Evolutionary conservation across 2,888 invertebrate species (phyloP), one percentile per base, ranked within the genome.

Genomic region (Drosophila neonasuta): DNA sequence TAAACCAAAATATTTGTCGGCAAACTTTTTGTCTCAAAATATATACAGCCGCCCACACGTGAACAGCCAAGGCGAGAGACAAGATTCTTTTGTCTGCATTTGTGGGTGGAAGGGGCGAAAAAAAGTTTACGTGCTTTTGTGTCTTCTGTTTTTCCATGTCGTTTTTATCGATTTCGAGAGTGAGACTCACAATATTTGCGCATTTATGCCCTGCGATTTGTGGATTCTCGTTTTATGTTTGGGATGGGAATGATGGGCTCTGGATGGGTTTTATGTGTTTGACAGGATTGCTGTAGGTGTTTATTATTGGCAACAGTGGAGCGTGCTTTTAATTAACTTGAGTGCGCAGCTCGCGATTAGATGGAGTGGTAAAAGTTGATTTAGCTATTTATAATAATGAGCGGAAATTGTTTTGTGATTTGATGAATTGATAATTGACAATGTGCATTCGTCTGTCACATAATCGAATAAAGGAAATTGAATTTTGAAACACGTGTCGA

Each of bases 261-360:
- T 8, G 24, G 13, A 20, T 55, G 20, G n/a, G 41, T n/a, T 50
- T 46, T 66, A 39, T 59, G 61, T 30, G 20, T 44, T 56, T 58
- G 45, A 6, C 24, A 46, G 59, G 8, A 55, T 62, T 63, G 54
- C 36, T 32, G 52, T 57, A 74, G 68, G 74, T 79, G 71, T 67
- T 46, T 48, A 42, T 34, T 62, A 64, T 64, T 59, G 69, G 61
- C 57, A 49, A 75, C 79, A 61, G 64, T 66, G 58, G 24, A 64
- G 61, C 51, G 64, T 57, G 63, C 62, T 48, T 51, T 69, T 81
- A 79, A 84, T 81, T 79, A 79, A 77, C 63, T 84, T 67, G 52
- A 65, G 51, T 70, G 66, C n/a, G 36, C 32, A 3, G 32, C 0
- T 10, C 32, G 32, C 2, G 44, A 13, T 11, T 10, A 1, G 36